phyloP scores from a whole-genome alignment of 2,888 invertebrate species.

The Parnassius mnemosyne region DNA sequence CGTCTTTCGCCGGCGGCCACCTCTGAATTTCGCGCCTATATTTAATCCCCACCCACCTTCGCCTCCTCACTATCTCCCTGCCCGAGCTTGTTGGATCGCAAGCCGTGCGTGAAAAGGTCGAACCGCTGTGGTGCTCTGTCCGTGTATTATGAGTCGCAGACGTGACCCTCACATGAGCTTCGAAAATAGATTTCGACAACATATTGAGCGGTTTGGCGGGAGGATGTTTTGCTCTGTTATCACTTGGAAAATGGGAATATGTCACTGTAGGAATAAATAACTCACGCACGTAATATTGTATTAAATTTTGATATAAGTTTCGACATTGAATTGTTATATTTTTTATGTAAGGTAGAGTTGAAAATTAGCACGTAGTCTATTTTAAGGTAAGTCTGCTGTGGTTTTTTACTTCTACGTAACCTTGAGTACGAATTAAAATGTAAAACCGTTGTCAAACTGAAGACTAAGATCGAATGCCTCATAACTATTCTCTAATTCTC shows the following conservation, averaged over 20 bases:
- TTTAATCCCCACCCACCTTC: constrained; percentile 29
- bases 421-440: too few relatives aligned
- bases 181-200: constrained; percentile 35
- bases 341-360: too few relatives aligned
- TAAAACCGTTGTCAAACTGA: too few relatives aligned
- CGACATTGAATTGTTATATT: too few relatives aligned
- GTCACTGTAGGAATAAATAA: background rate
- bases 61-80: constrained; percentile 21
- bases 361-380: too few relatives aligned
- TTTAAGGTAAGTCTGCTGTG: too few relatives aligned
- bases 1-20: constrained; percentile 29
- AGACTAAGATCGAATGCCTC: too few relatives aligned
- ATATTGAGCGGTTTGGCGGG: constrained; percentile 31
- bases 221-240: constrained; percentile 22
- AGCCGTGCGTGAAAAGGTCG: constrained; percentile 60
- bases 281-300: too few relatives aligned
- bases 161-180: constrained; percentile 25
- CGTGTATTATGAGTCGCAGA: constrained; percentile 24
- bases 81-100: constrained; percentile 51
- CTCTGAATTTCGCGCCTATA: constrained; percentile 34
- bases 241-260: constrained; percentile 19
- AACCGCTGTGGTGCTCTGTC: constrained; percentile 30
- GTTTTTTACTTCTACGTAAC: too few relatives aligned
- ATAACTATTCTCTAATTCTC: too few relatives aligned
- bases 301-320: too few relatives aligned